Evolutionary conservation across 2,888 invertebrate genomes (phyloP).

Genomic region (Cantharis rustica): DNA sequence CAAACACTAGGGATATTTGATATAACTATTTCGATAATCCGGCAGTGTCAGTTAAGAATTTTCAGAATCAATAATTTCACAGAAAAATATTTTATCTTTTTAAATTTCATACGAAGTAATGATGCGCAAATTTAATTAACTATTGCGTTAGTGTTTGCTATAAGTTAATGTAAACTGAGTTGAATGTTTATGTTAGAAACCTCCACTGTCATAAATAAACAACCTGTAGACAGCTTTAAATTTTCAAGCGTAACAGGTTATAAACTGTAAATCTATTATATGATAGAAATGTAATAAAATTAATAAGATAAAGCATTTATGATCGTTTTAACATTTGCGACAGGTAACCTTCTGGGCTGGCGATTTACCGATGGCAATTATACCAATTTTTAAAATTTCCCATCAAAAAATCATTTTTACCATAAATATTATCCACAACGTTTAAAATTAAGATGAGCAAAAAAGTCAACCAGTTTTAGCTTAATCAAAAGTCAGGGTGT

Average conservation of each 20-base stretch:
- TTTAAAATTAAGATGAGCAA: too few relatives aligned
- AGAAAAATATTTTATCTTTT: background rate
- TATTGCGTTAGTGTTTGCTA: background rate
- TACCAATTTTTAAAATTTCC: background rate
- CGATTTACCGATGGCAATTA: background rate
- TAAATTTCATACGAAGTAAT: background rate
- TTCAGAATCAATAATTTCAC: background rate
- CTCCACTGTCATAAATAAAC: background rate
- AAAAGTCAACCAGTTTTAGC: background rate
- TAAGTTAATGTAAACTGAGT: background rate
- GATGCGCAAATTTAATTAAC: background rate
- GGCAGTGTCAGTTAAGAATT: too few relatives aligned
- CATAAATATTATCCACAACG: too few relatives aligned
- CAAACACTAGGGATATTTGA: too few relatives aligned
- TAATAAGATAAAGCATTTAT: background rate
- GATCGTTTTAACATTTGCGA: background rate
- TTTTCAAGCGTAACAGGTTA: background rate
- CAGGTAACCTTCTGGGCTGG: background rate
- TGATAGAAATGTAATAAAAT: background rate
- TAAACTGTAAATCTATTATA: background rate
- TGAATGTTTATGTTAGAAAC: background rate
- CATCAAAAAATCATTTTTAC: background rate
- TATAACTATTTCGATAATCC: too few relatives aligned
- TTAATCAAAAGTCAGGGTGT: background rate
- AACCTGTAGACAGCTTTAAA: background rate